These are phyloP conservation scores for Pholis gunnellus DNA, from an alignment of 2,113 vertebrate genomes.

Conservation along the genomic window DNA sequence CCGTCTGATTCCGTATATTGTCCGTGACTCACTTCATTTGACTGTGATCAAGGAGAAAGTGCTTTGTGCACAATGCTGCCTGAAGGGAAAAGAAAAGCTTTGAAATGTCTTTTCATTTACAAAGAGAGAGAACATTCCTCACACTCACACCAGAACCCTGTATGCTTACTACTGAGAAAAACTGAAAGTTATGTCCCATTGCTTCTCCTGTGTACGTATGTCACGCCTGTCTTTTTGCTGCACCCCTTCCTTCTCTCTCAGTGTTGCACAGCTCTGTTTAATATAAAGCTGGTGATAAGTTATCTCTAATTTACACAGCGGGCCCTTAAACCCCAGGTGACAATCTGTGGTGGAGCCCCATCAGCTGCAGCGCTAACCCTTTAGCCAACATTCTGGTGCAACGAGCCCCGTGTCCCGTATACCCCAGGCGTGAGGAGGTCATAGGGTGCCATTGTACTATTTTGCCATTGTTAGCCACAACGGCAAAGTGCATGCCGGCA, in stretches of 20 bases:
- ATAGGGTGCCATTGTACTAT: not conserved
- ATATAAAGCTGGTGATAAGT: constrained; percentile 72
- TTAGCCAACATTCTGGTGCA: constrained; percentile 34
- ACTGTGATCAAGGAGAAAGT: constrained; percentile 17
- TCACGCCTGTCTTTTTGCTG: constrained; percentile 13
- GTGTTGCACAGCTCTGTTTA: constrained; percentile 54
- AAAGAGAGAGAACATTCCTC: not conserved
- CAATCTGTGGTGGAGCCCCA: constrained; percentile 55
- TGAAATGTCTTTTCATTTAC: constrained; percentile 7
- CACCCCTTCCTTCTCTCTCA: constrained; percentile 15
- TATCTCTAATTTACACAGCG: constrained; percentile 76
- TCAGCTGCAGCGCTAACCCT: constrained; percentile 42
- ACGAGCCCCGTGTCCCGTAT: too few relatives aligned
- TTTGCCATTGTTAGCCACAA: constrained; percentile 15
- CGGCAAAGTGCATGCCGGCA: constrained; percentile 6
- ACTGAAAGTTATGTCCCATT: not conserved
- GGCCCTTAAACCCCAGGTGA: constrained; percentile 68
- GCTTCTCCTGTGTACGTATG: constrained; percentile 15
- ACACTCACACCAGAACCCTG: not conserved
- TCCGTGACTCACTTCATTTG: constrained; percentile 41
- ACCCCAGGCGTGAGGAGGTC: not conserved
- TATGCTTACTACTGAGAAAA: not conserved
- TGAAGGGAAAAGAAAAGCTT: constrained; percentile 17
- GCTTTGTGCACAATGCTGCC: constrained; percentile 4
- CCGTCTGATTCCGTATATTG: constrained; percentile 30